These are phyloP conservation scores for Phoenicopterus ruber DNA, from an alignment of 2,113 vertebrate species.

Conservation along the genomic window DNA sequence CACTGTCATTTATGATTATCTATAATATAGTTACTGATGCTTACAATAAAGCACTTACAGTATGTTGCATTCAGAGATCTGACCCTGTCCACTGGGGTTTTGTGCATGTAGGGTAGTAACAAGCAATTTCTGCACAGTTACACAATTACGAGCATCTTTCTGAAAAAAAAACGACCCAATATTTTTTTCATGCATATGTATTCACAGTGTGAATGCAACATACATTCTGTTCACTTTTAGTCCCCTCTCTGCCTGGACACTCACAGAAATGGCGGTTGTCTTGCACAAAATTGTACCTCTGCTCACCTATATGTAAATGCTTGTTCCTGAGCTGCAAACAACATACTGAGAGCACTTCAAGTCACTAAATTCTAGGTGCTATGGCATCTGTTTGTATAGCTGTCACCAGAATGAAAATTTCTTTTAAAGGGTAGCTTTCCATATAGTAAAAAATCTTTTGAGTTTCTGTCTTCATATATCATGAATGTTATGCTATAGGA, in stretches of 20 bases:
- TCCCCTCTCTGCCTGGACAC: neutral
- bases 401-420: neutral
- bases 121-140: neutral
- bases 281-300: neutral
- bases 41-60: neutral
- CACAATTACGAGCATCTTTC: neutral
- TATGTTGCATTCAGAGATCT: neutral
- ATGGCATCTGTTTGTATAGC: neutral
- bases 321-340: neutral
- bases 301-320: neutral
- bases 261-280: neutral
- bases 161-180: fast-evolving
- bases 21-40: neutral
- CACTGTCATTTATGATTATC: neutral
- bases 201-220: neutral
- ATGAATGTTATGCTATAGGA: neutral
- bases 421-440: neutral
- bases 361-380: conserved; percentile 26
- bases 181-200: neutral
- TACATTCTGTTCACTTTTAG: neutral
- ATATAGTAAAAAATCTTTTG: neutral
- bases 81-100: neutral
- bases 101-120: neutral
- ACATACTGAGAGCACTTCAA: neutral
- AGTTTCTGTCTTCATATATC: neutral